Percentiles rank a stretch among this genome's conserved stretches.
Evolutionary conservation across 1,140 invertebrate species (phyloP).

Genomic region (Onthophagus taurus): DNA sequence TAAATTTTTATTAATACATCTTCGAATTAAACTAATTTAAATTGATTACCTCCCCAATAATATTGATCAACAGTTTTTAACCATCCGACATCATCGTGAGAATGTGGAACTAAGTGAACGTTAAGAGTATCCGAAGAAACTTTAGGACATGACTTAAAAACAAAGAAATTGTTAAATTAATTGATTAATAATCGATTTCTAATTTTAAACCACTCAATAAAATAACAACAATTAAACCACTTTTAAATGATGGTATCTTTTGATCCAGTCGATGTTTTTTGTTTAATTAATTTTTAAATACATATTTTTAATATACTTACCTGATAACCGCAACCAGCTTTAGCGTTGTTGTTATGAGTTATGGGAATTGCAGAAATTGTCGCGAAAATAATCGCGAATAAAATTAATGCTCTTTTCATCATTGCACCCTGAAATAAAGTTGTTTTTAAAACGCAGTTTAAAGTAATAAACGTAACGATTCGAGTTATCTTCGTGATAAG

Average conservation of each 20-base stretch:
- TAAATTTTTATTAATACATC: conserved; percentile 17
- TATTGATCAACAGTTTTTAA: conserved; percentile 75
- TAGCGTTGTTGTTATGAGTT: not conserved
- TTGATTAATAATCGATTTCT: too few species aligned
- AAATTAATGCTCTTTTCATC: too few species aligned
- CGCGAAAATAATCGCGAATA: too few species aligned
- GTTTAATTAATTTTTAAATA: not conserved
- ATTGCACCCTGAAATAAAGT: too few species aligned
- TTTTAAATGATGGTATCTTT: not conserved
- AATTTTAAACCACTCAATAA: too few species aligned
- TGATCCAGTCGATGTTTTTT: not conserved
- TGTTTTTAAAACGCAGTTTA: too few species aligned
- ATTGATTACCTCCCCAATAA: conserved; percentile 48
- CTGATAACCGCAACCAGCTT: not conserved
- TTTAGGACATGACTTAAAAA: conserved; percentile 35
- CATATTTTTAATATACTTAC: not conserved
- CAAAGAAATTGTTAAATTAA: too few species aligned
- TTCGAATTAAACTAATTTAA: not conserved
- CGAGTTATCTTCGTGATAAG: too few species aligned
- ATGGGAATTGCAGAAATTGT: too few species aligned
- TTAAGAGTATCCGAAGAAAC: conserved; percentile 45
- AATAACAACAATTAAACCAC: not conserved
- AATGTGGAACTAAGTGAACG: conserved; percentile 58
- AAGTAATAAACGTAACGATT: too few species aligned
- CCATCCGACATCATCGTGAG: conserved; percentile 77